A percentile compares a stretch with the other conserved stretches of the same genome.
These are phyloP conservation scores for Nebria ingens DNA, from an alignment of 1,140 invertebrate genomes.

Conservation along the genomic window DNA sequence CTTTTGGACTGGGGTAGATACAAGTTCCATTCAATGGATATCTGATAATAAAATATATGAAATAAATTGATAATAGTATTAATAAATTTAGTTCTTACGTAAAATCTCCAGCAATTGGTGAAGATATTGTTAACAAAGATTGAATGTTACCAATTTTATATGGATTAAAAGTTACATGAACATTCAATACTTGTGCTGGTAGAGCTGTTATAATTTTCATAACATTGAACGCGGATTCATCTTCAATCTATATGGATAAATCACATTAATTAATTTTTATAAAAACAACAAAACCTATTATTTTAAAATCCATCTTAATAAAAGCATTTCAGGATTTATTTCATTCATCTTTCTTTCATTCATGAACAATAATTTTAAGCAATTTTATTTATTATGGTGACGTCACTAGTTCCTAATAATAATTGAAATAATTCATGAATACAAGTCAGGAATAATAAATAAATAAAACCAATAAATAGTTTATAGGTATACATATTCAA, in stretches of 20 bases:
- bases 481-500: neutral
- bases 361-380: neutral
- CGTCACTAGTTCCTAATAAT: neutral
- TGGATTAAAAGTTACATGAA: neutral
- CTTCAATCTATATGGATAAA: neutral
- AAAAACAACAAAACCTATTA: neutral
- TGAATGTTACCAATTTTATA: constrained; percentile 1
- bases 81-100: neutral
- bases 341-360: neutral
- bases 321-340: neutral
- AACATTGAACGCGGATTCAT: neutral
- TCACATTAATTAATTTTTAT: neutral
- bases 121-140: neutral
- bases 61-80: neutral
- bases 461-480: neutral
- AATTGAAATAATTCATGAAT: neutral
- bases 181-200: neutral
- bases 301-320: neutral
- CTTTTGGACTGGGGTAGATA: neutral
- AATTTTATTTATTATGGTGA: neutral
- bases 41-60: neutral
- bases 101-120: neutral
- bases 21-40: neutral
- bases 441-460: neutral
- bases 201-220: neutral